Conservation (phyloP, 2,797 vertebrate species). For the Synanceia verrucosa region DNA sequence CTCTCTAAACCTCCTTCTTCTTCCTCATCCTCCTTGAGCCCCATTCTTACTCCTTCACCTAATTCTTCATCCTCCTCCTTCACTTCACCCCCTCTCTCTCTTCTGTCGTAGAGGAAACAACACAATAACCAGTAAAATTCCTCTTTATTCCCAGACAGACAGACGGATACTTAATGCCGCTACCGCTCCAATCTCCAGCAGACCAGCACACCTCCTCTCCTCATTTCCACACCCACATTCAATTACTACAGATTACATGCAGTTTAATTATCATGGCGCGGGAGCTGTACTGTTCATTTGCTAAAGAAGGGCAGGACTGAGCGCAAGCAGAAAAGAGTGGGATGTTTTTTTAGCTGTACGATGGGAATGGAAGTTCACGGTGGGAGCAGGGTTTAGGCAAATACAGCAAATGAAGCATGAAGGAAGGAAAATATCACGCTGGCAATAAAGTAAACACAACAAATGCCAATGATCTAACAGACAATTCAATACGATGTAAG, state of each 20-base stretch:
- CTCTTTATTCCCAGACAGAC: conserved; percentile 11
- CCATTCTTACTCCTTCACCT: background rate
- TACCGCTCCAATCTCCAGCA: conserved; percentile 35
- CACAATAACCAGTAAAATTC: conserved; percentile 30
- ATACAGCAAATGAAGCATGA: conserved; percentile 54
- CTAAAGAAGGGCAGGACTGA: conserved; percentile 46
- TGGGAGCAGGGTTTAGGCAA: conserved; percentile 31
- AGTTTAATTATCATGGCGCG: conserved; percentile 66
- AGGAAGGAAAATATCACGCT: conserved; percentile 39
- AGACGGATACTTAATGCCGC: conserved; percentile 28
- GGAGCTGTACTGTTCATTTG: conserved; percentile 69
- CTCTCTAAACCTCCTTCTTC: background rate
- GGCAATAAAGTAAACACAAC: conserved; percentile 51
- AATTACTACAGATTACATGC: conserved; percentile 70
- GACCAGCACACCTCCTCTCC: conserved; percentile 47
- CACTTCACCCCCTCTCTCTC: background rate
- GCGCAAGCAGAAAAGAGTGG: conserved; percentile 27
- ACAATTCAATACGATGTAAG: conserved; percentile 31
- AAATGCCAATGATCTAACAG: conserved; percentile 43
- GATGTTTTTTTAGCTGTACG: conserved; percentile 5
- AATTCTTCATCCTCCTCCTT: background rate
- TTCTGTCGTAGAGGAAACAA: conserved; percentile 22
- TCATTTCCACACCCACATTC: conserved; percentile 53
- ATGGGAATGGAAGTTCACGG: conserved; percentile 19
- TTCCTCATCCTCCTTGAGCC: background rate